These are phyloP conservation scores for Peromyscus nudipes DNA, from an alignment of 2,797 vertebrate species.

Conservation along the genomic window DNA sequence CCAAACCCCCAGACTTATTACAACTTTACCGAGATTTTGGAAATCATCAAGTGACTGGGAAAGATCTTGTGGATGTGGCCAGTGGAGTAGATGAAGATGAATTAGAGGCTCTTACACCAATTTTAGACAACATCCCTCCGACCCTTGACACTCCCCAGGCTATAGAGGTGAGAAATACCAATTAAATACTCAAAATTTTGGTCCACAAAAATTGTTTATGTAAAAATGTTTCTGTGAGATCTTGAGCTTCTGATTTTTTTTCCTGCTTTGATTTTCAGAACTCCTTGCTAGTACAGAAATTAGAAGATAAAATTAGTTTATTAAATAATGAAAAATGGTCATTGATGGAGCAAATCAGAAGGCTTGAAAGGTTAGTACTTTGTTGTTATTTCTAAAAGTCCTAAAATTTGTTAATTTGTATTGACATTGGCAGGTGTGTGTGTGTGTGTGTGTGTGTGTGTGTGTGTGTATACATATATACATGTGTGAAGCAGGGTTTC, in stretches of 20 bases:
- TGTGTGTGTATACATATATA: too few relatives aligned
- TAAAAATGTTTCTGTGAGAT: conserved; percentile 53
- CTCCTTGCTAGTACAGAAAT: conserved; percentile 94
- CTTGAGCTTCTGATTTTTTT: conserved; percentile 71
- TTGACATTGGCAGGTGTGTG: not conserved
- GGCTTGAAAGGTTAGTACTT: conserved; percentile 94
- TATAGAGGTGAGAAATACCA: conserved; percentile 85
- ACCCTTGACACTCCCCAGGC: conserved; percentile 87
- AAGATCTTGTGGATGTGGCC: conserved; percentile 92
- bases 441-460: too few relatives aligned
- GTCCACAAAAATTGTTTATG: not conserved
- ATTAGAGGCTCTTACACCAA: conserved; percentile 89
- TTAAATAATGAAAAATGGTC: conserved; percentile 96
- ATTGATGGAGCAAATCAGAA: conserved; percentile 96
- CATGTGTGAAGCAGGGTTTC: conserved; percentile 16
- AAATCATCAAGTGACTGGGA: conserved; percentile 89
- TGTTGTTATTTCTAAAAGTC: conserved; percentile 56
- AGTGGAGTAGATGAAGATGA: conserved; percentile 93
- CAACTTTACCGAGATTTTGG: conserved; percentile 97
- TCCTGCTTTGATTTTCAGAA: conserved; percentile 90
- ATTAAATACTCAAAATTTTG: not conserved
- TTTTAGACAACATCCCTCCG: conserved; percentile 75
- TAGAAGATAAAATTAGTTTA: conserved; percentile 97
- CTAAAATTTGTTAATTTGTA: not conserved
- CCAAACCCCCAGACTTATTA: conserved; percentile 96